phyloP scores from a whole-genome alignment of 1,140 invertebrate genomes.

The Centruroides sculpturatus region DNA sequence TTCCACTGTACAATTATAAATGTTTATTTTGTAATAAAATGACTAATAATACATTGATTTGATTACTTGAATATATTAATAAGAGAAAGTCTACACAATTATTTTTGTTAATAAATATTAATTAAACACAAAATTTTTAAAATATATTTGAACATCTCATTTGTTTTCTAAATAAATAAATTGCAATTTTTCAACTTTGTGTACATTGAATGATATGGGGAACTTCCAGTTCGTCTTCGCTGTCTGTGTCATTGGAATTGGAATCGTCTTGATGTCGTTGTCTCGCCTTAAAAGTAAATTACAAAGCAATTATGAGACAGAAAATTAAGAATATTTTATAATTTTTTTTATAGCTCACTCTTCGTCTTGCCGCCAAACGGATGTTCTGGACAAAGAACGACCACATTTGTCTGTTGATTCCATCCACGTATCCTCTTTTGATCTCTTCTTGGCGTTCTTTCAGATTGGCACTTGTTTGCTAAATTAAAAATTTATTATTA shows the following conservation, averaged over 20 bases:
- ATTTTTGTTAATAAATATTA: too few species aligned
- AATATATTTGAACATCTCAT: too few species aligned
- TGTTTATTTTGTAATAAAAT: too few species aligned
- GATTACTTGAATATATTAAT: too few species aligned
- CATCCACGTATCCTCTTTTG: conserved; percentile 27
- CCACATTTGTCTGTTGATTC: conserved; percentile 38
- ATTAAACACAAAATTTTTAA: too few species aligned
- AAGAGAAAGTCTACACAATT: too few species aligned
- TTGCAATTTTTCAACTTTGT: neutral
- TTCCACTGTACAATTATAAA: too few species aligned
- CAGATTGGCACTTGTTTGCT: conserved; percentile 33
- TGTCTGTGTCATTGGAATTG: neutral
- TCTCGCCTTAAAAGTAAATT: neutral
- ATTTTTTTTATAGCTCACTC: neutral
- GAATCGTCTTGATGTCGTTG: neutral
- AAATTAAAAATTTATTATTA: neutral
- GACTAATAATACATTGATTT: too few species aligned
- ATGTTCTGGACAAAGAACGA: conserved; percentile 41
- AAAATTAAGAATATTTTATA: neutral
- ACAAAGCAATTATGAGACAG: neutral
- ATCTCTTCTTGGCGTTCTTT: conserved; percentile 33
- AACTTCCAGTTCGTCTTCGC: neutral
- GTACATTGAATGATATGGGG: neutral
- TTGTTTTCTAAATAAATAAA: neutral
- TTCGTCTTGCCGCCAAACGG: conserved; percentile 23